Evolutionary conservation across 2,113 vertebrate species (phyloP).

Genomic region (Ammodytes dubius): DNA sequence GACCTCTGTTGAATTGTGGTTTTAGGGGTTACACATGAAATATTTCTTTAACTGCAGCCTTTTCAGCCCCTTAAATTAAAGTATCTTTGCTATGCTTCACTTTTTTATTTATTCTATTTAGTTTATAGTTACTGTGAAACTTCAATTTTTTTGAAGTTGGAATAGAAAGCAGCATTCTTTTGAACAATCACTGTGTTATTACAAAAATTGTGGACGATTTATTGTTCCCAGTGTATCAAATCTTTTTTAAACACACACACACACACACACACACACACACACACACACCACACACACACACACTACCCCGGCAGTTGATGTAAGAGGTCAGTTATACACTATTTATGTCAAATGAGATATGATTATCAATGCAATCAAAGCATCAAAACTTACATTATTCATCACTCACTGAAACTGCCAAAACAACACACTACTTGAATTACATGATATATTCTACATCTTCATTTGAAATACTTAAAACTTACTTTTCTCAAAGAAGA

Average conservation of each 20-base stretch:
- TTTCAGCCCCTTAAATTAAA: constrained; percentile 29
- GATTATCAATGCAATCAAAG: constrained; percentile 31
- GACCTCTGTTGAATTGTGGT: constrained; percentile 80
- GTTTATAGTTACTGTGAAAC: constrained; percentile 43
- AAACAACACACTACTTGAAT: neutral
- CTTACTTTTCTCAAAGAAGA: constrained; percentile 30
- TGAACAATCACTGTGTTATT: constrained; percentile 40
- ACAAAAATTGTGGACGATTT: constrained; percentile 40
- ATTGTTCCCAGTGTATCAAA: constrained; percentile 60
- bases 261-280: constrained; percentile 20
- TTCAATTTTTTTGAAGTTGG: constrained; percentile 32
- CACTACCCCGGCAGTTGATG: constrained; percentile 20
- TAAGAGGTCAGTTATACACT: neutral
- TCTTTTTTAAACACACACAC: constrained; percentile 41
- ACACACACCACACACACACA: constrained; percentile 4
- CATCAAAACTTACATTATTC: constrained; percentile 42
- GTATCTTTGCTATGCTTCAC: constrained; percentile 3
- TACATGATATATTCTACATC: constrained; percentile 25
- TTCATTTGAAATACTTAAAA: constrained; percentile 35
- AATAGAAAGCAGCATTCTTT: constrained; percentile 44
- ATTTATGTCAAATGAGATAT: constrained; percentile 48
- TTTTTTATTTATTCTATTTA: constrained; percentile 26
- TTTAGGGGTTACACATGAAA: constrained; percentile 57
- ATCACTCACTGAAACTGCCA: neutral
- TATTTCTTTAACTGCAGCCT: constrained; percentile 54